These are phyloP conservation scores for Acleris emargana DNA, from an alignment of 2,888 invertebrate genomes.

Conservation along the genomic window DNA sequence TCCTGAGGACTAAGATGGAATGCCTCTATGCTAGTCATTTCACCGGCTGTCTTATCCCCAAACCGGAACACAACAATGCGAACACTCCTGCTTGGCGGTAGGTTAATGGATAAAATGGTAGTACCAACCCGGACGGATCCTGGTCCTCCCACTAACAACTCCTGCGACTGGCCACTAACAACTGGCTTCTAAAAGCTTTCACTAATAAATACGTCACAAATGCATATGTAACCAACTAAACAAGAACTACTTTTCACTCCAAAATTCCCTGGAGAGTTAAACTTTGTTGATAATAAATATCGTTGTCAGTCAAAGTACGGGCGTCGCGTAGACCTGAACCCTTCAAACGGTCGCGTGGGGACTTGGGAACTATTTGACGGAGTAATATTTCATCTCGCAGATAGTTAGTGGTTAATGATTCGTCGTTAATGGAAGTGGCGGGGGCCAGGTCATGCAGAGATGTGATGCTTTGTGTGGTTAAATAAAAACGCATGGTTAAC, in stretches of 20 bases:
- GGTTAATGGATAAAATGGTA: no score
- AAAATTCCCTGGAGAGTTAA: slow-evolving; percentile 6
- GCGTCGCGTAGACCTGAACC: slow-evolving; percentile 12
- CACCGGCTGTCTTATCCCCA: no score
- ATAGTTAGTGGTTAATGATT: slow-evolving; percentile 16
- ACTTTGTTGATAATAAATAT: slow-evolving; percentile 34
- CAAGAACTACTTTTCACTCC: slow-evolving; percentile 1
- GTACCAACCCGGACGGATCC: no score
- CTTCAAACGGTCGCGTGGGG: slow-evolving; percentile 24
- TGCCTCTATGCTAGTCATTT: no score
- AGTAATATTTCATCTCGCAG: slow-evolving; percentile 19
- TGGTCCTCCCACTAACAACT: no score
- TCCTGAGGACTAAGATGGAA: no score
- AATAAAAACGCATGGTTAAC: background rate
- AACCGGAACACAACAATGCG: no score
- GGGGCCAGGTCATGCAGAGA: background rate
- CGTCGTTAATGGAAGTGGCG: slow-evolving; percentile 18
- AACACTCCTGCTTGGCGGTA: no score
- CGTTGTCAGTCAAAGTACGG: slow-evolving; percentile 31
- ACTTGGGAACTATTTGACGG: slow-evolving; percentile 19
- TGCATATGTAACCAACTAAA: background rate
- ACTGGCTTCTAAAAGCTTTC: no score
- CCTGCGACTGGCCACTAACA: no score
- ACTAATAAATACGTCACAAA: background rate
- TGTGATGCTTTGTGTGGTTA: background rate